Evolutionary conservation across 2,113 vertebrate genomes (phyloP), one percentile per base, ranked within the genome.

Genomic region (Salvelinus fontinalis): DNA sequence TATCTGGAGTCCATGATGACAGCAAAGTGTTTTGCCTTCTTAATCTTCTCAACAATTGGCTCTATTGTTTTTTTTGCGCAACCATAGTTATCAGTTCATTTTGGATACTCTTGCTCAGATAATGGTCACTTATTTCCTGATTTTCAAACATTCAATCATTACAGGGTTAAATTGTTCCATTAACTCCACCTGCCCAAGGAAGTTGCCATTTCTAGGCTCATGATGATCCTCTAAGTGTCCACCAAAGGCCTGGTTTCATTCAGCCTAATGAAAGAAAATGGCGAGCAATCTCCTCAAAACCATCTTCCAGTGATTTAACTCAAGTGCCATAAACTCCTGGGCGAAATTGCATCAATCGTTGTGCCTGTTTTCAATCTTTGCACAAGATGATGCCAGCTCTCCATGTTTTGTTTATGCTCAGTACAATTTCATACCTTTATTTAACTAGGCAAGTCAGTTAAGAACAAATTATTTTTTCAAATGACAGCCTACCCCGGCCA

Each of bases 181-280:
- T 24, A 75, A 70, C 24, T 75, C 67, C 3, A 79, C 67, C 59
- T 70, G 73, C 16, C 66, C 49, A 11, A 79, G 57, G 24, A 79
- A 79, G 57, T 79, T 79, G 9, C 71, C 77, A 74, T 79, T 74
- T 48, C 51, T 39, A 14, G 51, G 65, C n/a, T 64, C 71, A 57
- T 62, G 60, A 5, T 74, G 72, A 4, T 74, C 20, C 65, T 71
- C 22, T n/a, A 57, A 18, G 66, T 74, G 77, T 14, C 77, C 77
- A 26, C 29, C 12, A 48, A 79, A 69, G n/a, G 71, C 75, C 18
- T 44, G 20, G 39, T 70, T 69, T 4, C 51, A 31, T 62, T 79
- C 77, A 60, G 77, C 65, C 22, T 62, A 69, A 70, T 79, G 66
- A 49, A 54, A 60, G 1, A 75, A 27, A 74, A 79, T 74, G 24